Percentiles rank a stretch among this genome's conserved stretches.
Conservation (phyloP, 2,888 invertebrate species). For the Lasioglossum morio region DNA sequence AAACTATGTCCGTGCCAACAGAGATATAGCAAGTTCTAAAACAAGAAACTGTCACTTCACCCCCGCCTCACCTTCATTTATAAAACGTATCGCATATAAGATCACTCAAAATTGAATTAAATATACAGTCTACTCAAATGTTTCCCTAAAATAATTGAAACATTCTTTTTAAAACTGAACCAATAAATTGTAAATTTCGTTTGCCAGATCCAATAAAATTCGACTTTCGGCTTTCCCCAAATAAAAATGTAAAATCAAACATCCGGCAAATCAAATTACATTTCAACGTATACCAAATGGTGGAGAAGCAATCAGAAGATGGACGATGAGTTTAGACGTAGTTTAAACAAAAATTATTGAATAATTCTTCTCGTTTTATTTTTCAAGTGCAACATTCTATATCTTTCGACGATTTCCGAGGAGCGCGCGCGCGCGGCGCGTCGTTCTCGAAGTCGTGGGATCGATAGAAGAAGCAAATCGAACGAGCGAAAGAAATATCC, state of each 20-base stretch:
- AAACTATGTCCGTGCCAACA: slow-evolving; percentile 6
- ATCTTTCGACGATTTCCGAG: neutral
- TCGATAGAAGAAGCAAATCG: neutral
- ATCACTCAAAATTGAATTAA: neutral
- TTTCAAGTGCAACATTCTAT: slow-evolving; percentile 5
- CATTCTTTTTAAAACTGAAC: neutral
- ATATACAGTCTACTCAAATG: neutral
- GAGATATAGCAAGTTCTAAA: neutral
- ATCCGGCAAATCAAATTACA: neutral
- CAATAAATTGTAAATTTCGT: no score
- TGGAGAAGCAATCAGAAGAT: neutral
- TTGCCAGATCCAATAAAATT: no score
- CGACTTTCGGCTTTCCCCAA: neutral
- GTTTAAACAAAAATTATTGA: neutral
- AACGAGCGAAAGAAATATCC: slow-evolving; percentile 5
- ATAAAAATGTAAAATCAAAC: neutral
- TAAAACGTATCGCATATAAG: neutral
- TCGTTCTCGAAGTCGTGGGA: neutral
- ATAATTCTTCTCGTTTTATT: neutral
- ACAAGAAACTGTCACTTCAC: neutral
- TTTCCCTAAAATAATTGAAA: neutral
- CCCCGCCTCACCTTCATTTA: neutral
- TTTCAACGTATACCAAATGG: neutral
- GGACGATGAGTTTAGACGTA: neutral
- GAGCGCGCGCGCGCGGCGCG: neutral